A percentile compares a stretch with the other conserved stretches of the same genome.
phyloP scores from a whole-genome alignment of 2,888 invertebrate genomes.

The Sisyra nigra region DNA sequence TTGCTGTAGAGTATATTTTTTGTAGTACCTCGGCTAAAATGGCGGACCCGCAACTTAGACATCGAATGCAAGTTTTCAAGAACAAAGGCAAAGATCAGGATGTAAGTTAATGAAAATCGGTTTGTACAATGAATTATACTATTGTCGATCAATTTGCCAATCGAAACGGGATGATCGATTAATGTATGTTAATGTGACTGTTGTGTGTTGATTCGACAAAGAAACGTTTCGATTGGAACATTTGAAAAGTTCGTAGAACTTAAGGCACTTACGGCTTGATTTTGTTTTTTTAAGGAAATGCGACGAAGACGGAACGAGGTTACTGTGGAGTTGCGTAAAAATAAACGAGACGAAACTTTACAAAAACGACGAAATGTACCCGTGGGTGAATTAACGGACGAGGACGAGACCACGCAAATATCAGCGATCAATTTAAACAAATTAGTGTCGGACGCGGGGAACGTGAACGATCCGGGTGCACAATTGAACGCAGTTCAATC shows the following conservation, averaged over 20 bases:
- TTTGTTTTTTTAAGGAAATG: conserved; percentile 62
- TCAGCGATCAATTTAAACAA: conserved; percentile 60
- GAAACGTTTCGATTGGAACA: too few species aligned
- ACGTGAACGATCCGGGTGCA: conserved; percentile 57
- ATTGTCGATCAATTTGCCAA: not conserved
- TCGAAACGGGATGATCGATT: too few species aligned
- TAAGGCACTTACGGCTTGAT: too few species aligned
- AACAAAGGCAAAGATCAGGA: conserved; percentile 99
- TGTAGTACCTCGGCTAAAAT: conserved; percentile 33
- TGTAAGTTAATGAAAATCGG: conserved; percentile 48
- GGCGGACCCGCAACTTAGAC: conserved; percentile 64
- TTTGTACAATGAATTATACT: not conserved
- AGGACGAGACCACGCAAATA: conserved; percentile 56
- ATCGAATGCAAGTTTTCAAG: conserved; percentile 89
- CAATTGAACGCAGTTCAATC: conserved; percentile 88
- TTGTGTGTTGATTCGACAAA: too few species aligned
- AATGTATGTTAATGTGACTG: too few species aligned
- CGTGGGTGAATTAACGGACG: conserved; percentile 67
- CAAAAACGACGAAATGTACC: conserved; percentile 94
- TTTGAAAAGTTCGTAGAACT: too few species aligned
- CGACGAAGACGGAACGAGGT: conserved; percentile 92
- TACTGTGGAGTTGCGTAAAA: conserved; percentile 92
- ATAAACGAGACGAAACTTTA: conserved; percentile 93
- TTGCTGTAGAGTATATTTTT: too few species aligned
- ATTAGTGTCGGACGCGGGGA: conserved; percentile 74